These are phyloP conservation scores for Caenorhabditis sp. DNA, from an alignment of 2,888 invertebrate genomes.

Conservation along the genomic window DNA sequence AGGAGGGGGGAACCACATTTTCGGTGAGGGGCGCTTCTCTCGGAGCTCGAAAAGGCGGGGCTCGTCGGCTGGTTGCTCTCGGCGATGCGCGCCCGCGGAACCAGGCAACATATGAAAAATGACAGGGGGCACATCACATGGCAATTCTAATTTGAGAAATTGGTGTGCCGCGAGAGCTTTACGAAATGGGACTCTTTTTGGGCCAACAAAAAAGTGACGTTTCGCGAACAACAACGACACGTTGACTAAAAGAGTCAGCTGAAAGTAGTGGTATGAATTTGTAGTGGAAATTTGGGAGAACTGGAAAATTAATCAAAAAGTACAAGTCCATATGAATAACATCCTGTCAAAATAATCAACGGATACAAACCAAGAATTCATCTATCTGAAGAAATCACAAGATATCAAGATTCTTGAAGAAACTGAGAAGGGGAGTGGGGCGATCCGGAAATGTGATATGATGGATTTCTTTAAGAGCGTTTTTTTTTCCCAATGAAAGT, in stretches of 20 bases:
- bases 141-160: slow-evolving; percentile 8
- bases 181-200: background rate
- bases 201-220: background rate
- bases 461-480: slow-evolving; percentile 17
- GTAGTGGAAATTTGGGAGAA: background rate
- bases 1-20: background rate
- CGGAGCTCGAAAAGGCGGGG: background rate
- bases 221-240: slow-evolving; percentile 7
- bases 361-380: too few species aligned
- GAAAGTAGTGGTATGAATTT: background rate
- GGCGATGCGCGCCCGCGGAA: slow-evolving; percentile 9
- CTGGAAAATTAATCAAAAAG: background rate
- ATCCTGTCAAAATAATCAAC: too few species aligned
- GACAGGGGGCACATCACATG: slow-evolving; percentile 19
- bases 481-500: slow-evolving; percentile 6
- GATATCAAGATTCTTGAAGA: too few species aligned
- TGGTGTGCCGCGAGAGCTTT: background rate
- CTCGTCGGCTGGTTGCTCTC: slow-evolving; percentile 2
- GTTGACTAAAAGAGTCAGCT: background rate
- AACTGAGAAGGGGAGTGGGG: background rate
- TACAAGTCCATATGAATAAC: too few species aligned
- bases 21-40: background rate
- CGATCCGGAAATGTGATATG: slow-evolving; percentile 19
- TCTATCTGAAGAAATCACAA: too few species aligned
- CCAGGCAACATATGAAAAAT: slow-evolving; percentile 29